Base-by-base conservation (phyloP, 2,888 invertebrate genomes). In the Brenthis daphne region DNA sequence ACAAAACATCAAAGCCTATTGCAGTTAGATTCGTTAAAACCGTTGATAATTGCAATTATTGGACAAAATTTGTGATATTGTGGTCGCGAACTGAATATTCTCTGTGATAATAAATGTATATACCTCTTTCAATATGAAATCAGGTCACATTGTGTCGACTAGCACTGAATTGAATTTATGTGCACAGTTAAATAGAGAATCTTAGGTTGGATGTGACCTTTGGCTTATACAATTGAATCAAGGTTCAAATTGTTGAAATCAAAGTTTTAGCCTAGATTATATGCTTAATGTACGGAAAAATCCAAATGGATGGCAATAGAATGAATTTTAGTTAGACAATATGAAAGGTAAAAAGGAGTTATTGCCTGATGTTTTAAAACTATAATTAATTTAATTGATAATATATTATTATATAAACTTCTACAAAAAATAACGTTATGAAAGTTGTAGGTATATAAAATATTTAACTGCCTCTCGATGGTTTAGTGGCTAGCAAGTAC, bases 91-190 rank as follows among this genome's bases (percentile, higher is more conserved):
- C 65, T 68, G 64, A 68, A 70, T 70, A 64, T 70, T 68, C 68
- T 64, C 47, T 16, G 51, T 65, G 67, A 69, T 64, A 58, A 61
- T 66, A 68, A 68, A 70, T 70, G 68, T 64, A 72, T 70, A 70
- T 48, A 43, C 61, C 65, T 54, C 29, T 56, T 60, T 61, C 67
- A 56, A 65, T 65, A 64, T 61, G 60, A 61, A 70, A 70, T 61
- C 51, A 68, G 68, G 72, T 70, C 70, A 67, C 57, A 61, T 53
- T 65, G 69, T 53, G 20, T 47, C 24, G 64, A 54, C 47, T 54
- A 60, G 54, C 65, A 65, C 53, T 61, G 69, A 57, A 69, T 61
- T 51, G 69, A 47, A 64, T 65, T 65, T 65, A 69, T 65, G 57
- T 57, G 20, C 56, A 56, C 50, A 61, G 67, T 67, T 56, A 56